Conservation (phyloP, 2,888 invertebrate genomes). For the Cheilosia vulpina region DNA sequence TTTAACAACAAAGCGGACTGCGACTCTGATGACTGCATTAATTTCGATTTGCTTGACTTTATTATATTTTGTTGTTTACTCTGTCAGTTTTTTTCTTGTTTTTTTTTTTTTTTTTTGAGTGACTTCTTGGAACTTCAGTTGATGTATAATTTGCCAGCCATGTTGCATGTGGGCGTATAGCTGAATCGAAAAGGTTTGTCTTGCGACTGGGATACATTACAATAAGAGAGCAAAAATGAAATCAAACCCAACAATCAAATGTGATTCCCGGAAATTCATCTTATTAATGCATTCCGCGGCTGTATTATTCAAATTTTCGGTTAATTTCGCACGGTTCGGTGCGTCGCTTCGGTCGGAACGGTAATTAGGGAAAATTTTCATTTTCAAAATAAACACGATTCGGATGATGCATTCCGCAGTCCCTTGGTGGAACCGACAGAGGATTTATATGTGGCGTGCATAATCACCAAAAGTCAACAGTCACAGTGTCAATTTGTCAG, state of each 20-base stretch:
- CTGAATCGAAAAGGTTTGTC: constrained; percentile 36
- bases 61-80: constrained; percentile 25
- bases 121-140: constrained; percentile 60
- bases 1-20: constrained; percentile 62
- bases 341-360: constrained; percentile 37
- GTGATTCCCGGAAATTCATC: constrained; percentile 64
- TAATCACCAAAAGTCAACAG: constrained; percentile 44
- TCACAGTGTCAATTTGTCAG: constrained; percentile 48
- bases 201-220: constrained; percentile 19
- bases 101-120: constrained; percentile 36
- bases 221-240: constrained; percentile 33
- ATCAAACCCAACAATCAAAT: constrained; percentile 66
- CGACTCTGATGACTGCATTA: constrained; percentile 65
- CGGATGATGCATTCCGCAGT: constrained; percentile 43
- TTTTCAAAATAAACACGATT: constrained; percentile 43
- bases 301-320: constrained; percentile 71
- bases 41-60: constrained; percentile 66
- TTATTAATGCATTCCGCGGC: constrained; percentile 65
- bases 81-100: constrained; percentile 11
- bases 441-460: constrained; percentile 47
- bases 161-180: constrained; percentile 63
- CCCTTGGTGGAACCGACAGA: constrained; percentile 6
- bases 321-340: constrained; percentile 71
- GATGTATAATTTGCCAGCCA: constrained; percentile 62
- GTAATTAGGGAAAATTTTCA: constrained; percentile 69